Conservation (phyloP, 2,797 vertebrate species). For the Karalla daura region DNA sequence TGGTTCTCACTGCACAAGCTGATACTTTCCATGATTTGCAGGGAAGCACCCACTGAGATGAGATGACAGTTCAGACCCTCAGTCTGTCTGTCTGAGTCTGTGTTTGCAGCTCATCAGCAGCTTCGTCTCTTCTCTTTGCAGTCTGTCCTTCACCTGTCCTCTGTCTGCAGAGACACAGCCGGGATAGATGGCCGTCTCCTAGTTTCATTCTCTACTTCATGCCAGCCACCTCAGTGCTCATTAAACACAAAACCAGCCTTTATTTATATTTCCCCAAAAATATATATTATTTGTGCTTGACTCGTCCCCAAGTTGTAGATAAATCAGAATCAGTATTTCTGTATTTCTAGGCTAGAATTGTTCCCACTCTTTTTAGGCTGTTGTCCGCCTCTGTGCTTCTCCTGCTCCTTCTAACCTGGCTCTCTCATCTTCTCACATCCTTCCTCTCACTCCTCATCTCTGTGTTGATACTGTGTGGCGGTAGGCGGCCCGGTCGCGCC, state of each 20-base stretch:
- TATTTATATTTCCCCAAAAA: no score
- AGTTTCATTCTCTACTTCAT: no score
- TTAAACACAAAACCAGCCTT: no score
- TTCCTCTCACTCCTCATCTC: slow-evolving; percentile 9
- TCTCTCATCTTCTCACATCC: slow-evolving; percentile 26
- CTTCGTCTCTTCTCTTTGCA: neutral
- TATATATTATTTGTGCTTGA: no score
- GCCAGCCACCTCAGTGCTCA: no score
- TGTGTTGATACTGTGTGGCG: slow-evolving; percentile 38
- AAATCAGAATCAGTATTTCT: rapidly evolving
- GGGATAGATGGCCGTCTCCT: no score
- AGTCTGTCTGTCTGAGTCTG: no score
- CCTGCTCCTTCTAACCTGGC: slow-evolving; percentile 25
- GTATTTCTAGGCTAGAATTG: neutral
- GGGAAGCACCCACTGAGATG: no score
- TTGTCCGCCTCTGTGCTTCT: neutral
- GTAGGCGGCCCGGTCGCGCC: slow-evolving; percentile 89
- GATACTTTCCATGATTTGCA: no score
- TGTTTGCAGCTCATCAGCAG: neutral
- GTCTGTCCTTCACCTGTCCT: neutral
- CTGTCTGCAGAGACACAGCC: neutral
- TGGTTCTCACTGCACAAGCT: no score
- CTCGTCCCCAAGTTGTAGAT: no score
- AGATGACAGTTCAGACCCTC: no score
- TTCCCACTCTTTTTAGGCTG: neutral